These are phyloP conservation scores for Oscheius myriophilus DNA, from an alignment of 2,888 invertebrate genomes.

Conservation along the genomic window DNA sequence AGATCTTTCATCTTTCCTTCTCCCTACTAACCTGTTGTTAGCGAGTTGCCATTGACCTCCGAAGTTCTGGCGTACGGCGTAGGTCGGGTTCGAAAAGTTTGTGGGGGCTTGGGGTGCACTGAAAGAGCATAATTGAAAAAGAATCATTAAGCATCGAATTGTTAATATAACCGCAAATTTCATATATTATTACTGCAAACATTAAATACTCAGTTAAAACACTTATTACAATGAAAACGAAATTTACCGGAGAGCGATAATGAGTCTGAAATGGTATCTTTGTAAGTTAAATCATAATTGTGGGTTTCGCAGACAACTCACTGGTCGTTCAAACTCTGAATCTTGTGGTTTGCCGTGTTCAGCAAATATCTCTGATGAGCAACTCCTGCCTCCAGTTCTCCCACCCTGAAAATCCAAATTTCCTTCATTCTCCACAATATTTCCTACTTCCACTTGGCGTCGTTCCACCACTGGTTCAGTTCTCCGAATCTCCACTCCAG, in stretches of 20 bases:
- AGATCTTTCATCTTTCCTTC: too few species aligned
- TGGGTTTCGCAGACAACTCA: conserved; percentile 26
- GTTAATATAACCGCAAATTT: neutral
- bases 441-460: conserved; percentile 58
- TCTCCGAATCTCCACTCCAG: conserved; percentile 61
- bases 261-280: conserved; percentile 27
- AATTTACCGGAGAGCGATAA: conserved; percentile 31
- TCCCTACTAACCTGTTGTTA: conserved; percentile 6
- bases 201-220: neutral
- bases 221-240: neutral
- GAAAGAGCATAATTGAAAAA: conserved; percentile 12
- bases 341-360: conserved; percentile 49
- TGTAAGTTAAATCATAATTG: neutral
- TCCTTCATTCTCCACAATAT: neutral
- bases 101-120: conserved; percentile 19
- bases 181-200: neutral
- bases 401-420: conserved; percentile 37
- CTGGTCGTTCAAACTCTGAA: conserved; percentile 52
- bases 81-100: conserved; percentile 13
- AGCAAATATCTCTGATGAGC: conserved; percentile 57
- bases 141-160: neutral
- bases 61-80: conserved; percentile 15
- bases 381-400: conserved; percentile 58
- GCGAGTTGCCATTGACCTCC: conserved; percentile 30
- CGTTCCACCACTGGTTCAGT: conserved; percentile 60